These are phyloP conservation scores for Pipra filicauda DNA, from an alignment of 2,113 vertebrate genomes.

Conservation along the genomic window DNA sequence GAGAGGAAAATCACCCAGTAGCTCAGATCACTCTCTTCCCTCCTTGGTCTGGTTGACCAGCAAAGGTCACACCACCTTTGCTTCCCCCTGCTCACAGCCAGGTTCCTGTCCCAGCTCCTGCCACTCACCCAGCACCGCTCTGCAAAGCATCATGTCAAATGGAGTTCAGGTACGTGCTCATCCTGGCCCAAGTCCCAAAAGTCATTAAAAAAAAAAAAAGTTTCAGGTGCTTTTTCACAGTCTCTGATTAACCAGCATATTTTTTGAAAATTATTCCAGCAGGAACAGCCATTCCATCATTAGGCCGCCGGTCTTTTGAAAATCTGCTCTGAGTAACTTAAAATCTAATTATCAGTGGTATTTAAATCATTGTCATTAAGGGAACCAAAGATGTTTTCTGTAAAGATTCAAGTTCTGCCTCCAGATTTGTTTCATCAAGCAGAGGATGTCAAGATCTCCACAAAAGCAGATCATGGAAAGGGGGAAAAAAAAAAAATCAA, in stretches of 20 bases:
- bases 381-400: not conserved
- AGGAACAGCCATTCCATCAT: not conserved
- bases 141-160: not conserved
- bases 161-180: not conserved
- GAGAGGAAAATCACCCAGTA: not conserved
- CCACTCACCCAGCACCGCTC: not conserved
- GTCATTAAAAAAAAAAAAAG: not conserved
- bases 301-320: not conserved
- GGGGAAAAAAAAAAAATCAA: not conserved
- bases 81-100: not conserved
- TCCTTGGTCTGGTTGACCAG: not conserved
- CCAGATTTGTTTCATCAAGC: slow-evolving; percentile 41
- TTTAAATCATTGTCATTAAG: not conserved
- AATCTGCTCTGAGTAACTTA: not conserved
- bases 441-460: not conserved
- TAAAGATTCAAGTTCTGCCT: not conserved
- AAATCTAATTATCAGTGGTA: not conserved
- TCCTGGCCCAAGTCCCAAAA: not conserved
- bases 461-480: not conserved
- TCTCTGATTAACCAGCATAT: not conserved
- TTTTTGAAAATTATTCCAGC: not conserved
- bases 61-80: not conserved
- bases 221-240: not conserved
- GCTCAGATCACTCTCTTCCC: not conserved
- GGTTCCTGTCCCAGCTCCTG: not conserved